Base-by-base conservation (phyloP, 1,140 invertebrate genomes). In the Dryas iulia region DNA sequence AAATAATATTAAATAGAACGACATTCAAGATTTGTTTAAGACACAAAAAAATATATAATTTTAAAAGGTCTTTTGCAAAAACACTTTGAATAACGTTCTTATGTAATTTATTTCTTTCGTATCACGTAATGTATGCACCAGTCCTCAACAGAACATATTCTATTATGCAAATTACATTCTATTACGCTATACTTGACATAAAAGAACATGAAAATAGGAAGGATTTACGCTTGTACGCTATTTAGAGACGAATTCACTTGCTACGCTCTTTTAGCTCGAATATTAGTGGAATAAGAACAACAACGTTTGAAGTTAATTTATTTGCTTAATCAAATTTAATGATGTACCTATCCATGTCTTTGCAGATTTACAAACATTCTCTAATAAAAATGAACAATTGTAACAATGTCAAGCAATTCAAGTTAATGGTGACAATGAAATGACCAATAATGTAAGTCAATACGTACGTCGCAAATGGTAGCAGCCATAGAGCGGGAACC, bases 81-180 rank as follows among this genome's bases (percentile, higher is more conserved):
- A 47, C 10, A 47, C 39, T 47, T 47, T 47, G 39, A 10, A 47
- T 1, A 6, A 47, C 14, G 18, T 47, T 14, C 7, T 47, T 47
- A 14, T 47, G 18, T 47, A 47, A 39, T 39, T 47, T 47, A 14
- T 18, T 47, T 18, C 35, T 47, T 47, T 47, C 14, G 35, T 47
- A 47, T 47, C 35, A 47, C 35, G 35, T 47, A 47, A 47, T 47
- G 35, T 47, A 47, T 47, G 35, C 35, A 47, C 35, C 35, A 47
- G 35, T 47, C 35, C 35, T 47, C 35, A 18, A 47, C 35, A 47
- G 35, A 47, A 47, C 35, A 47, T 47, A 47, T 47, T 47, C n/a
- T 47, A 47, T 47, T 21, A 47, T 47, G 35, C 35, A 47, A 18
- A 47, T 47, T 14, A 2, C 14, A 18, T 47, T 47, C 35, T 47